Percentiles rank a stretch among this genome's conserved stretches.
Evolutionary conservation across 2,113 vertebrate species (phyloP).

Genomic region (Seriola aureovittata): DNA sequence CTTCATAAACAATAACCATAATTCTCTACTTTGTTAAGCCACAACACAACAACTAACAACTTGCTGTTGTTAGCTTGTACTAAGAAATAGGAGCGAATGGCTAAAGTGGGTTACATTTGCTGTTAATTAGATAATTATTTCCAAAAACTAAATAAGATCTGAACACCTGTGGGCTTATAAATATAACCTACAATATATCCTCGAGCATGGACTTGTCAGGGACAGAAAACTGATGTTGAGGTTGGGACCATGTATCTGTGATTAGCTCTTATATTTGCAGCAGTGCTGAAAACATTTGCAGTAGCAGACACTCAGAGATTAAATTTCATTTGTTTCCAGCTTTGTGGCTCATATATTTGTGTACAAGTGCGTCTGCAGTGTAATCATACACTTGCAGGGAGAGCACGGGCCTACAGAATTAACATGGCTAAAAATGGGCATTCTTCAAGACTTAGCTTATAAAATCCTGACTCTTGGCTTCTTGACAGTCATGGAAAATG

Average conservation of each 20-base stretch:
- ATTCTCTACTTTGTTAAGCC: neutral
- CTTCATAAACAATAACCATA: neutral
- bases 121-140: conserved; percentile 8
- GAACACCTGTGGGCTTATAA: neutral
- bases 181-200: neutral
- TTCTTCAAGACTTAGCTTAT: conserved; percentile 11
- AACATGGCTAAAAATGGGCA: conserved; percentile 40
- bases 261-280: conserved; percentile 33
- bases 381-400: conserved; percentile 12
- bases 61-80: neutral
- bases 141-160: conserved; percentile 1
- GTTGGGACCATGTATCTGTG: neutral
- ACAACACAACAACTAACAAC: neutral
- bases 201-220: conserved; percentile 1
- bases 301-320: conserved; percentile 18
- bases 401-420: conserved; percentile 17
- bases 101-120: neutral
- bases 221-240: neutral
- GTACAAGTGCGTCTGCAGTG: conserved; percentile 26
- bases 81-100: neutral
- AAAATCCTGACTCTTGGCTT: conserved; percentile 16
- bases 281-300: conserved; percentile 15
- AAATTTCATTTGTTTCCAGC: conserved; percentile 41
- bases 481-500: neutral
- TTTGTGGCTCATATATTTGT: conserved; percentile 30